phyloP scores from a whole-genome alignment of 2,113 vertebrate genomes.

The Myiagra hebetior region DNA sequence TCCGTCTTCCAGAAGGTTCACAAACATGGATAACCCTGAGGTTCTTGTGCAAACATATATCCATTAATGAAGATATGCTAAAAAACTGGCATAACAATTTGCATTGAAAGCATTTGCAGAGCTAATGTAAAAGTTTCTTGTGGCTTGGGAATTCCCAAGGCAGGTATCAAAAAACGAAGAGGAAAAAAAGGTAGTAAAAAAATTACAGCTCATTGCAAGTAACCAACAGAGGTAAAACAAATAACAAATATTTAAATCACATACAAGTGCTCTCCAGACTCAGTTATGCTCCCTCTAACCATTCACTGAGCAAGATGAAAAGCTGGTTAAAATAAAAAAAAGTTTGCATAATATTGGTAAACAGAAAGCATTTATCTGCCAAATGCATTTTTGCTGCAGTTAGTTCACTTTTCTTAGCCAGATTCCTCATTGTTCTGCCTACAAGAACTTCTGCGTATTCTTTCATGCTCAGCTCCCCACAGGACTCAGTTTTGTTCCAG shows the following conservation, averaged over 20 bases:
- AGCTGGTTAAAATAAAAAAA: neutral
- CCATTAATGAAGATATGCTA: conserved; percentile 42
- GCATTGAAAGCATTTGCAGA: conserved; percentile 16
- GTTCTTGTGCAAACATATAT: conserved; percentile 40
- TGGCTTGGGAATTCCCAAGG: conserved; percentile 53
- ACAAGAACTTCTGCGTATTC: neutral
- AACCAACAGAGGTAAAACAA: conserved; percentile 2
- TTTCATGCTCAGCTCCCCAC: neutral
- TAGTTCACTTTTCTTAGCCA: neutral
- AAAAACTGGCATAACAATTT: conserved; percentile 32
- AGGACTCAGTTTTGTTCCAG: neutral
- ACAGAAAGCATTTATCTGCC: neutral
- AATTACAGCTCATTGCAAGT: neutral
- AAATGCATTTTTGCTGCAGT: neutral
- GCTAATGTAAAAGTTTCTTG: conserved; percentile 40
- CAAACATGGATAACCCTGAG: neutral
- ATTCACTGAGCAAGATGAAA: conserved; percentile 18
- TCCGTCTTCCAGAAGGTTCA: conserved; percentile 14
- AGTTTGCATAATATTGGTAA: conserved; percentile 9
- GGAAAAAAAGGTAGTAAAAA: neutral
- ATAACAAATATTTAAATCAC: neutral
- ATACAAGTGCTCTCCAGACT: neutral
- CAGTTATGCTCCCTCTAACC: neutral
- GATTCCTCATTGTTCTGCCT: neutral
- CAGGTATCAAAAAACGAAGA: conserved; percentile 10